Conservation (phyloP, 2,888 invertebrate genomes). For the Fragum sueziense region DNA sequence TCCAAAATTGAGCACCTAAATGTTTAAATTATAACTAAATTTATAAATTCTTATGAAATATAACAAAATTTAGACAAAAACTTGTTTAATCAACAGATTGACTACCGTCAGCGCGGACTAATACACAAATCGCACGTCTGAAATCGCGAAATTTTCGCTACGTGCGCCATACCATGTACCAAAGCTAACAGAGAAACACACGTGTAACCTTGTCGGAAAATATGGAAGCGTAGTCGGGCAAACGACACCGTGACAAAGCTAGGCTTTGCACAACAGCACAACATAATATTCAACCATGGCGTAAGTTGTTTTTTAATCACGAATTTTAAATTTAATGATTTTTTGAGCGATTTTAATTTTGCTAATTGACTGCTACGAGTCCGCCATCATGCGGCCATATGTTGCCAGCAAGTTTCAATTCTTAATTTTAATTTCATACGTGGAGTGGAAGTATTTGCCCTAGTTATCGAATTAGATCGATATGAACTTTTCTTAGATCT, state of each 20-base stretch:
- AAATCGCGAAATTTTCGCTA: slow-evolving; percentile 12
- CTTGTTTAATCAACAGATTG: not conserved
- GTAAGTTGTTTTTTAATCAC: slow-evolving; percentile 64
- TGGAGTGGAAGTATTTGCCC: too few species aligned
- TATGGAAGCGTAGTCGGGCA: slow-evolving; percentile 57
- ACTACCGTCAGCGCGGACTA: not conserved
- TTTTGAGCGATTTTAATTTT: not conserved
- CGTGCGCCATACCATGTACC: slow-evolving; percentile 44
- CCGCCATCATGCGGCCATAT: slow-evolving; percentile 1
- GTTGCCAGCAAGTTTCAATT: too few species aligned
- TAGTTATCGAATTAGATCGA: too few species aligned
- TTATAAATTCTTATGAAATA: too few species aligned
- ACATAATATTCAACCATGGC: slow-evolving; percentile 69
- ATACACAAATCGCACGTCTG: not conserved
- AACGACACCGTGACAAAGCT: slow-evolving; percentile 60
- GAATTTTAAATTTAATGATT: not conserved
- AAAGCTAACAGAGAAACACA: slow-evolving; percentile 35
- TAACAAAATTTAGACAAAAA: too few species aligned
- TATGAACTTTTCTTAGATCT: too few species aligned
- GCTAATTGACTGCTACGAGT: not conserved
- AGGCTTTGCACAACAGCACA: slow-evolving; percentile 65
- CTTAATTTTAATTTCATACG: too few species aligned
- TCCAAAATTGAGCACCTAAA: too few species aligned
- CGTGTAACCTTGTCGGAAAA: slow-evolving; percentile 10
- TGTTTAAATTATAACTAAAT: too few species aligned